Conservation (phyloP, 1,140 invertebrate genomes). For the Campoletis sonorensis region DNA sequence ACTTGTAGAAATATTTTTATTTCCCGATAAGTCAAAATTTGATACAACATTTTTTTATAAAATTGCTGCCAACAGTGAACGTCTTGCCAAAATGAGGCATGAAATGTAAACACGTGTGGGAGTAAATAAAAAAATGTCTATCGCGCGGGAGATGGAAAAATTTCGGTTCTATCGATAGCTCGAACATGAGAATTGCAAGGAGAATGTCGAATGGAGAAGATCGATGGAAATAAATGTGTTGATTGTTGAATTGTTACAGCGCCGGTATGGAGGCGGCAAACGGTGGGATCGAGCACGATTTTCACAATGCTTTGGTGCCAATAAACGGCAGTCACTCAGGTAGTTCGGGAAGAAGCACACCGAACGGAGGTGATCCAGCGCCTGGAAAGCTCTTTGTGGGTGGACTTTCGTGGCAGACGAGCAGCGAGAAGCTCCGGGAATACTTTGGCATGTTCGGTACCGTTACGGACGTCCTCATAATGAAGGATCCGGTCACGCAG, state of each 20-base stretch:
- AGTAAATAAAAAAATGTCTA: no score
- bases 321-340: slow-evolving; percentile 79
- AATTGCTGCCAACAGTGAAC: no score
- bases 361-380: slow-evolving; percentile 84
- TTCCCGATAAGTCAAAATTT: no score
- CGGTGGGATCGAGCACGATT: slow-evolving; percentile 80
- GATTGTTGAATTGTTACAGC: slow-evolving; percentile 65
- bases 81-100: no score
- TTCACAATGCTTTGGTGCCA: slow-evolving; percentile 79
- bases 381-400: slow-evolving; percentile 94
- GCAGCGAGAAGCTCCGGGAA: slow-evolving; percentile 91
- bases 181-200: not conserved
- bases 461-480: slow-evolving; percentile 94
- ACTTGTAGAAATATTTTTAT: no score
- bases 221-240: not conserved
- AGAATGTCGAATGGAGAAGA: not conserved
- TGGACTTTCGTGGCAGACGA: slow-evolving; percentile 94
- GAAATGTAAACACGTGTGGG: no score
- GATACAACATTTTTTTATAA: no score
- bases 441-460: slow-evolving; percentile 95
- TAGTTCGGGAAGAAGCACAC: slow-evolving; percentile 86
- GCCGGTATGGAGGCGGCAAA: slow-evolving; percentile 76
- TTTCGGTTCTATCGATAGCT: no score
- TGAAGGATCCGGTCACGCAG: slow-evolving; percentile 96
- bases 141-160: no score